Base-by-base conservation (phyloP, 2,888 invertebrate genomes). In the Mythimna loreyi region DNA sequence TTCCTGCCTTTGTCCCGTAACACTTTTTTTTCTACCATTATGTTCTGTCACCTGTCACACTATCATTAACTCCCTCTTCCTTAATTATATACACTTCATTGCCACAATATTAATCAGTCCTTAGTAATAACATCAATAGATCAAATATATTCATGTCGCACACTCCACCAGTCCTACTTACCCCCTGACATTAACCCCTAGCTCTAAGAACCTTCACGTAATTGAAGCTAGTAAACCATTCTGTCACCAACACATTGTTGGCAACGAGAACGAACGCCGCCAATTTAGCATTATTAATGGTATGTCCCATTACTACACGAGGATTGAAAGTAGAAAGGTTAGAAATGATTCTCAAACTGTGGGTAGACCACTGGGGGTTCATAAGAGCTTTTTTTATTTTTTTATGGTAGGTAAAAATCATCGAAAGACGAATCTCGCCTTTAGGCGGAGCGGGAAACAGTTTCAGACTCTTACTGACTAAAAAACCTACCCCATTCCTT, bases 211-310 rank as follows among this genome's bases (percentile, higher is more conserved):
- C 45, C 45, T 71, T 45, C 23, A 30, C 21, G 58, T 76, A 76
- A 72, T 72, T 72, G 77, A 11, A 70, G 2, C 36, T 57, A 70
- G 45, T 72, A 76, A 70, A 72, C 71, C 52, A 76, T 23, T 19
- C 71, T 72, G 72, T 76, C 77, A 76, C 45, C 3, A 47, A 70
- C 72, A 72, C 40, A 71, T 76, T 58, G 58, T 45, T 58, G 71
- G 52, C 71, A 76, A 36, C 19, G 50, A 40, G 76, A 69, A 76
- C 70, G 58, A 72, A 70, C 70, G 59, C 19, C 59, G 58, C 70
- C 52, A 70, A 76, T 72, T 47, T 53, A 45, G 52, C 52, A 21
- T 45, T 76, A 53, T 76, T 70, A 57, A 76, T 76, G n/a, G 50
- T 21, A 19, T 30, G 45, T 67, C 19, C 11, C 8, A 25, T 36